Conservation (phyloP, 2,888 invertebrate species). For the Agriotes lineatus region DNA sequence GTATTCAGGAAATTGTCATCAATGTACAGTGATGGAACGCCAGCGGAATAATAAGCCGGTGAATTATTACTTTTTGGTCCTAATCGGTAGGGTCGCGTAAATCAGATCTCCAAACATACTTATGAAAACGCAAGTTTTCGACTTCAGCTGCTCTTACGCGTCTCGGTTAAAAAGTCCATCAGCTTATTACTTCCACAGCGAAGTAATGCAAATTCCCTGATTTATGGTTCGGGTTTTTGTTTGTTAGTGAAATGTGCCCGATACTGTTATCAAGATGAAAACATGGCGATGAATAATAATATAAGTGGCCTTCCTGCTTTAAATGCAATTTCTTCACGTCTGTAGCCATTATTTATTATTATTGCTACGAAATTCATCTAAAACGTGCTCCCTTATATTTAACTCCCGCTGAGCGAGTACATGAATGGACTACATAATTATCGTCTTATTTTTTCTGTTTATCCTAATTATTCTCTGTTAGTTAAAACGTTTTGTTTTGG, state of each 20-base stretch:
- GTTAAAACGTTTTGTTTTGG: too few species aligned
- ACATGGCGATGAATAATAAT: conserved; percentile 9
- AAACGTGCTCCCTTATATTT: too few species aligned
- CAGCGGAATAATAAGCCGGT: background rate
- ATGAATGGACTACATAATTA: too few species aligned
- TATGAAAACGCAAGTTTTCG: background rate
- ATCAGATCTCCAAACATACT: background rate
- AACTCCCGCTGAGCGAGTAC: too few species aligned
- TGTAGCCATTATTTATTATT: background rate
- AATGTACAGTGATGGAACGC: background rate
- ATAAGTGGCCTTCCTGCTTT: background rate
- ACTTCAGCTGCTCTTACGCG: too few species aligned
- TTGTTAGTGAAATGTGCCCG: background rate
- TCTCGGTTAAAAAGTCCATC: conserved; percentile 14
- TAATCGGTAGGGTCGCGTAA: background rate
- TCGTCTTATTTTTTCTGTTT: too few species aligned
- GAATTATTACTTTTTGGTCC: conserved; percentile 2
- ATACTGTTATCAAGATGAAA: conserved; percentile 7
- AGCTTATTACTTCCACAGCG: conserved; percentile 9
- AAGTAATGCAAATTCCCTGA: conserved; percentile 10
- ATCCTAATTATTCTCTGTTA: too few species aligned
- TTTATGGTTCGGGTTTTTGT: conserved; percentile 10
- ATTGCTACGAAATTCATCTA: too few species aligned
- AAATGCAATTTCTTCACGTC: background rate
- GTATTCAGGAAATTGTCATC: conserved; percentile 8